Evolutionary conservation across 2,797 vertebrate genomes (phyloP), one percentile per base, ranked within the genome.

Genomic region (Zalophus californianus): DNA sequence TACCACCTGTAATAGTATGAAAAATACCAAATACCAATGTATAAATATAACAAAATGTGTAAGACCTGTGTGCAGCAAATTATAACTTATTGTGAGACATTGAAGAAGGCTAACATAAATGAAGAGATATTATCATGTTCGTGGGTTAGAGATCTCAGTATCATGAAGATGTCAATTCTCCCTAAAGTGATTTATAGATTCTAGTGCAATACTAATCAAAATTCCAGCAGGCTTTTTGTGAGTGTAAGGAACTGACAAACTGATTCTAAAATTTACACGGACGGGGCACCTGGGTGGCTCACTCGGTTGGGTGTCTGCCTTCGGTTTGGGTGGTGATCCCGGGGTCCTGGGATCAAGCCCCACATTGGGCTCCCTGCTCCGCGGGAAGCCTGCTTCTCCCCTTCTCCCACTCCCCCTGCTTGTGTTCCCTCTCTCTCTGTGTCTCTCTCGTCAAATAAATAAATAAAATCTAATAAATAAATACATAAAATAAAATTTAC

Each of bases 221-320:
- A 73, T 44, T 12, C 35, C 25, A 80, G 35, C 18, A 83, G 41
- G 52, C 21, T 96, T 90, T 88, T 62, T 50, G 52, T 89, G 58
- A 73, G 23, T 38, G 20, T 75, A 3, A 77, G 35, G 29, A 86
- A 90, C 58, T 85, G 41, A 89, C 44, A 96, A 90, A 82, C 18
- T 25, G 80, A 94, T 56, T 90, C 52, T 44, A 89, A 85, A 96
- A 80, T 73, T 32, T 88, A 66, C 38, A 52, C 84, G 77, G 38
- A 58, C 50, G 7, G 44, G 44, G 44, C 44, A 44, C 44, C 44
- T 44, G 44, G 44, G 44, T 44, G 44, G 44, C 44, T 44, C 44
- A 44, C 7, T 44, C 44, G 44, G 44, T 44, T 44, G 44, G 44
- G 7, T 44, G 44, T 44, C 44, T 44, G 44, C 44, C 44, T 44